These are phyloP conservation scores for Lasioglossum lativentre DNA, from an alignment of 2,888 invertebrate species.

Conservation along the genomic window DNA sequence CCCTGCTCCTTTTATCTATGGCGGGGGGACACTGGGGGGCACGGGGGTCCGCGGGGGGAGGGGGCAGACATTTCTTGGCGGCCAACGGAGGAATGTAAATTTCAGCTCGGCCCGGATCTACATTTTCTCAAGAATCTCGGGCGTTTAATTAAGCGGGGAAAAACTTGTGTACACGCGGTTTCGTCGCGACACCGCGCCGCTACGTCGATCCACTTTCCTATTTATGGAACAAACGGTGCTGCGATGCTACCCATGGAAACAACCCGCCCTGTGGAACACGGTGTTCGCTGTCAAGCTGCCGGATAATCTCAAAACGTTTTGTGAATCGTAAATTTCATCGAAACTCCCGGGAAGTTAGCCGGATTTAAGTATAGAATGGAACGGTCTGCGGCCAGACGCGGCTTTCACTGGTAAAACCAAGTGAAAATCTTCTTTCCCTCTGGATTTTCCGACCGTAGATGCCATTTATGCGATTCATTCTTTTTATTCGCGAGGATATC, in stretches of 20 bases:
- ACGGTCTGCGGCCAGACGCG: not conserved
- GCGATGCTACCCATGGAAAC: not conserved
- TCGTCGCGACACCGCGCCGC: constrained; percentile 20
- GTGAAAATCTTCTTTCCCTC: not conserved
- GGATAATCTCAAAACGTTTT: constrained; percentile 3
- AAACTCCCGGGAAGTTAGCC: not conserved
- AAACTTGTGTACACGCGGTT: constrained; percentile 38
- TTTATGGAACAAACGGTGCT: constrained; percentile 22
- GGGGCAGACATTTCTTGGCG: constrained; percentile 40
- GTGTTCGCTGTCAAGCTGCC: not conserved
- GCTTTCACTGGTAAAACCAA: not conserved
- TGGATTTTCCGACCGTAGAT: not conserved
- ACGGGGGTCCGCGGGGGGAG: not conserved
- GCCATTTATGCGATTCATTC: not conserved
- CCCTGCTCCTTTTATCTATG: constrained; percentile 1
- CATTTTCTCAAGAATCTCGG: constrained; percentile 54
- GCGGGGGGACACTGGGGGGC: not conserved
- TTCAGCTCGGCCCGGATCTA: constrained; percentile 36
- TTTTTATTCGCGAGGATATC: not conserved
- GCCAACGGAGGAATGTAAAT: constrained; percentile 50
- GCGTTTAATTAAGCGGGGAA: constrained; percentile 62
- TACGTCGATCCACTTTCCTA: constrained; percentile 21
- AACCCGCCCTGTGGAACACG: not conserved
- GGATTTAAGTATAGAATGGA: not conserved
- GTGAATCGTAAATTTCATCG: constrained; percentile 8